Evolutionary conservation across 2,888 invertebrate genomes (phyloP).

Genomic region (Nipponacmea schrenckii): DNA sequence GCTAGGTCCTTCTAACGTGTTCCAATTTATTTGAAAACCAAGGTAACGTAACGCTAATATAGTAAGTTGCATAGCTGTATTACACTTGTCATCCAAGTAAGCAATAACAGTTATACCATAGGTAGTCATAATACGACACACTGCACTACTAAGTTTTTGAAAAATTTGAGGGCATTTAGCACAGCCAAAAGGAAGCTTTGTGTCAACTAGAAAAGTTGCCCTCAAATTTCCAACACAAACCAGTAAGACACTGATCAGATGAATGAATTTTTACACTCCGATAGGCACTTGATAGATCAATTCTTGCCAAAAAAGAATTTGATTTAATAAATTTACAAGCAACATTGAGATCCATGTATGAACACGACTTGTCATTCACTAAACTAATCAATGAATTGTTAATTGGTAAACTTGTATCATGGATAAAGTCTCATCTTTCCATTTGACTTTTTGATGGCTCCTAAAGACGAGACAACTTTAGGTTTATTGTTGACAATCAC

Average conservation of each 20-base stretch:
- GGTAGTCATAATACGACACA: neutral
- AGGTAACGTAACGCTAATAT: neutral
- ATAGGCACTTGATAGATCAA: slow-evolving; percentile 5
- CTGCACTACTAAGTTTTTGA: neutral
- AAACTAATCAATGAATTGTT: slow-evolving; percentile 1
- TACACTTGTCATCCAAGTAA: slow-evolving; percentile 9
- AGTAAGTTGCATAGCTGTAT: neutral
- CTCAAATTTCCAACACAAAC: slow-evolving; percentile 8
- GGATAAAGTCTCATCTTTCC: neutral
- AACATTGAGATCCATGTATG: slow-evolving; percentile 8
- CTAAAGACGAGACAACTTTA: slow-evolving; percentile 1
- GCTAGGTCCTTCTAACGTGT: neutral
- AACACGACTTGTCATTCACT: slow-evolving; percentile 7
- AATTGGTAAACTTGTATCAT: slow-evolving; percentile 9
- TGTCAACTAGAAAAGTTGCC: slow-evolving; percentile 9
- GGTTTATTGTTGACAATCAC: neutral
- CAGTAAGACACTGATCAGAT: slow-evolving; percentile 8
- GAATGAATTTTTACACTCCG: slow-evolving; percentile 10
- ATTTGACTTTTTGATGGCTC: neutral
- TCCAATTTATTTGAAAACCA: slow-evolving; percentile 10
- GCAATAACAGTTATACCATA: slow-evolving; percentile 8
- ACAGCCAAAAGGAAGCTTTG: slow-evolving; percentile 3
- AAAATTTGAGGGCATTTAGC: slow-evolving; percentile 9
- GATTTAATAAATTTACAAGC: neutral
- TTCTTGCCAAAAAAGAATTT: neutral